Base-by-base conservation (phyloP, 2,797 vertebrate species). In the Apogon hyalosoma region DNA sequence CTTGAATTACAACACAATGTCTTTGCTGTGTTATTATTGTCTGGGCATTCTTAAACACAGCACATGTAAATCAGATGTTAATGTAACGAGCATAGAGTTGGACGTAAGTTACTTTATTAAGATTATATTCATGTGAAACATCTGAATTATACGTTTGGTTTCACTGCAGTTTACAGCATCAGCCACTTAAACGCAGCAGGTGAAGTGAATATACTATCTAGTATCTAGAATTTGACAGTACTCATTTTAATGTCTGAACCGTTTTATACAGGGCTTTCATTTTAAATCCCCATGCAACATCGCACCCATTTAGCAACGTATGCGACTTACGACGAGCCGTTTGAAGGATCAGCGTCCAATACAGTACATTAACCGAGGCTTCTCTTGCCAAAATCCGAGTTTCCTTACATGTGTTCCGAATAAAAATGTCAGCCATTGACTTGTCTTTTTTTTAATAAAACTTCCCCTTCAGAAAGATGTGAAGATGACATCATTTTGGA, bases 331-430 rank as follows among this genome's bases (percentile, higher is more conserved):
- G 36, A 11, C 41, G 52, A 45, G 16, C 42, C 55, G 46, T 40
- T 51, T 52, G 53, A 58, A 9, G 53, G 33, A 69, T 63, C 57
- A 21, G 10, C 6, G 12, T 55, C 14, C 48, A 50, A 9, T 42
- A n/a, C 55, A 40, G n/a, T 43, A 38, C 46, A 59, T 81, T 69
- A 77, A 66, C 53, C 41, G 18, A 7, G 14, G n/a, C 1, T 56
- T 45, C 13, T 64, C 71, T 60, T 56, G 66, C 62, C 71, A 79
- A 67, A 68, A 65, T 61, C 39, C 42, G 28, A 16, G 38, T 54
- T n/a, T 47, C 49, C 42, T 28, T 46, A 50, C 80, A 87, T 73
- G 72, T 86, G 85, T 50, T 85, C 51, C 33, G 48, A 73, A 82
- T 78, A 68, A 77, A 82, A 61, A 58, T 45, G 60, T 69, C 53